Conservation (phyloP, 2,797 vertebrate species). For the Falco cherrug region DNA sequence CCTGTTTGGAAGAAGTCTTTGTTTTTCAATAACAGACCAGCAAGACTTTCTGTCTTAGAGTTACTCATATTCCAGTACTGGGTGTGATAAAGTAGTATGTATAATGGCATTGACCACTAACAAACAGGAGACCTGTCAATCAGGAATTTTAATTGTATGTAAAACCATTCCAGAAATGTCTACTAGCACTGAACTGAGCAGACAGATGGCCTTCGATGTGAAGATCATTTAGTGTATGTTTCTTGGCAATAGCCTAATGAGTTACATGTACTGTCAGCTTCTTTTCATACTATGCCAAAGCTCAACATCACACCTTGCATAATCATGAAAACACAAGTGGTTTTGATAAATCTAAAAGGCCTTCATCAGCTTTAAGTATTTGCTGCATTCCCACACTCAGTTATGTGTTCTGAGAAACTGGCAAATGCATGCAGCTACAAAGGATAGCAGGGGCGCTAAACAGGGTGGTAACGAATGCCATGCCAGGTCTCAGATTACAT, state of each 20-base stretch:
- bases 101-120: not conserved
- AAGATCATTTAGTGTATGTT: not conserved
- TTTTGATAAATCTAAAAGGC: conserved; percentile 16
- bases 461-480: not conserved
- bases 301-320: not conserved
- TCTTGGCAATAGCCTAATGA: not conserved
- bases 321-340: conserved; percentile 17
- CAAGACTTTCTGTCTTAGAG: not conserved
- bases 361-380: not conserved
- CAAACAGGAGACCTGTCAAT: not conserved
- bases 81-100: not conserved
- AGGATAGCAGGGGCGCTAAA: not conserved
- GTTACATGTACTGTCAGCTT: not conserved
- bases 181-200: not conserved
- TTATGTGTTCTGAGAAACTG: not conserved
- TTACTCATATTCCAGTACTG: not conserved
- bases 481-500: not conserved
- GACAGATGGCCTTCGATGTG: not conserved
- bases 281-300: conserved; percentile 6
- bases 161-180: not conserved
- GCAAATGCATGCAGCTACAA: not conserved
- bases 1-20: not conserved
- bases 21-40: not conserved
- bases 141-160: not conserved
- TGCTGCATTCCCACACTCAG: not conserved